Evolutionary conservation across 2,888 invertebrate species (phyloP).

Genomic region (Apomyelois bistriatella): DNA sequence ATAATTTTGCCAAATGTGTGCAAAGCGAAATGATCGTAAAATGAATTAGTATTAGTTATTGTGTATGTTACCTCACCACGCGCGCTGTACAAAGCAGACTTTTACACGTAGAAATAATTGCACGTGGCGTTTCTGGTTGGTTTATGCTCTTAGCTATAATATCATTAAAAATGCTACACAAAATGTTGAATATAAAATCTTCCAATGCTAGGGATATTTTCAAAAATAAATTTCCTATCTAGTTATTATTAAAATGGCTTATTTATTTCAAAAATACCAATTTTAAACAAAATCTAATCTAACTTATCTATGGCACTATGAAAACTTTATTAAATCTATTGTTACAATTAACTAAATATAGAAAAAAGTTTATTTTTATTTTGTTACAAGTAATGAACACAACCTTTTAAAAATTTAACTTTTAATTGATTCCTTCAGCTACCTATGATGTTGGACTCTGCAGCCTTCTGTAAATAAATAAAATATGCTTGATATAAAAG

Average conservation of each 20-base stretch:
- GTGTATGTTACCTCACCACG: no score
- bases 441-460: slow-evolving; percentile 68
- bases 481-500: slow-evolving; percentile 11
- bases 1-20: no score
- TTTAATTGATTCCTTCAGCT: slow-evolving; percentile 36
- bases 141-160: no score
- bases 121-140: no score
- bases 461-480: slow-evolving; percentile 56
- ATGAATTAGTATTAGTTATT: no score
- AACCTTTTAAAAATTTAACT: slow-evolving; percentile 39
- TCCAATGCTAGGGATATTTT: background rate
- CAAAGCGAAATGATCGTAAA: no score
- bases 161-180: no score
- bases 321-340: background rate
- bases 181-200: no score
- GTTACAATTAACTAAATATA: background rate
- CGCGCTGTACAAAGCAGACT: no score
- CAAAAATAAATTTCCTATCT: background rate
- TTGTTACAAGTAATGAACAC: slow-evolving; percentile 40
- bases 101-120: no score
- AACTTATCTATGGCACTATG: background rate
- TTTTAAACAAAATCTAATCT: background rate
- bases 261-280: no score
- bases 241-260: no score
- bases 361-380: slow-evolving; percentile 10